Evolutionary conservation across 1,140 invertebrate species (phyloP).

Genomic region (Cataglyphis hispanica): DNA sequence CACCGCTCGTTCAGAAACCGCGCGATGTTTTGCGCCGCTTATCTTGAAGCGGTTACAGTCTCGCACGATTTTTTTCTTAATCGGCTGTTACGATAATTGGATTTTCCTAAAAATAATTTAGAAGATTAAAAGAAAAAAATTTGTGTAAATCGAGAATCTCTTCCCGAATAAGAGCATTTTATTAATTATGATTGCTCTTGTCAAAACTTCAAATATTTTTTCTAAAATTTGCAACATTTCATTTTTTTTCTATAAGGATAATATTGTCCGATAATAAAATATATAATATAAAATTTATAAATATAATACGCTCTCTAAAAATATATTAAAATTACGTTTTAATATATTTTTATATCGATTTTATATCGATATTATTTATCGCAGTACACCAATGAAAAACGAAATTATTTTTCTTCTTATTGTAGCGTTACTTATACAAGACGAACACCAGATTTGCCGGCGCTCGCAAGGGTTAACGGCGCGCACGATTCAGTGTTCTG

Average conservation of each 20-base stretch:
- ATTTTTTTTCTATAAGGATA: not conserved
- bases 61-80: slow-evolving; percentile 4
- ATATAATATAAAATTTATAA: too few species aligned
- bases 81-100: slow-evolving; percentile 1
- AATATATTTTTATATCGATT: not conserved
- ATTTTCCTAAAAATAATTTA: not conserved
- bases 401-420: not conserved
- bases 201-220: not conserved
- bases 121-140: not conserved
- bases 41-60: not conserved
- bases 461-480: slow-evolving; percentile 27
- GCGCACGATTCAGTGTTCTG: slow-evolving; percentile 29
- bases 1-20: slow-evolving; percentile 14
- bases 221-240: not conserved
- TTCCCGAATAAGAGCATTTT: not conserved
- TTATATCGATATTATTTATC: slow-evolving; percentile 1
- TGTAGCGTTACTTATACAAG: not conserved
- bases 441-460: slow-evolving; percentile 31
- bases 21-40: slow-evolving; percentile 31
- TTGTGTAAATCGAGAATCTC: not conserved
- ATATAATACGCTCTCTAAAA: not conserved
- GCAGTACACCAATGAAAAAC: too few species aligned
- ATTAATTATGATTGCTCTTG: not conserved
- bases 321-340: not conserved
- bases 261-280: not conserved